Conservation (phyloP, 2,888 invertebrate species). For the Polietes domitor region DNA sequence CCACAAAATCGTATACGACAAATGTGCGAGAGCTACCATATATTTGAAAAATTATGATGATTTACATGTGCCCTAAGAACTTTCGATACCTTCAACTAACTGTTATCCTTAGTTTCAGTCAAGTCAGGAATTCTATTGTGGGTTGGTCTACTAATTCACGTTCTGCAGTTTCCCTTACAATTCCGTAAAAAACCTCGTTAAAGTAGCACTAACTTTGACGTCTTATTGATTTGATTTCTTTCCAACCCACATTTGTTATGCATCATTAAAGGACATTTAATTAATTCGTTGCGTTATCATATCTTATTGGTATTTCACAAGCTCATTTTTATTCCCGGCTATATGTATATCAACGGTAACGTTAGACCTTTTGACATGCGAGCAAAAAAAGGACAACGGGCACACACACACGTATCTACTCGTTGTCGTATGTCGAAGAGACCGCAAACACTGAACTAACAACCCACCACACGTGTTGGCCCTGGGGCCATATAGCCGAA, state of each 20-base stretch:
- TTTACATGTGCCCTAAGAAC: too few relatives aligned
- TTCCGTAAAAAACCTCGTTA: too few relatives aligned
- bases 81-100: too few relatives aligned
- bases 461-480: slow-evolving; percentile 60
- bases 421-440: not conserved
- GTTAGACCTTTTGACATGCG: slow-evolving; percentile 23
- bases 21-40: too few relatives aligned
- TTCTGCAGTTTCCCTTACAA: too few relatives aligned
- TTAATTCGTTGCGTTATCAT: slow-evolving; percentile 55
- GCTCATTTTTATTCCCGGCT: slow-evolving; percentile 7
- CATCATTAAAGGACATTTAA: slow-evolving; percentile 39
- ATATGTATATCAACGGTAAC: not conserved
- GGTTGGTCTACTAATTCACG: too few relatives aligned
- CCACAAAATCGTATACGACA: too few relatives aligned
- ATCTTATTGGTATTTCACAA: slow-evolving; percentile 6
- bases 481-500: slow-evolving; percentile 38
- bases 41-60: too few relatives aligned
- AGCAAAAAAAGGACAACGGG: slow-evolving; percentile 22
- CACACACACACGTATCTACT: slow-evolving; percentile 12
- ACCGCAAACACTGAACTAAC: slow-evolving; percentile 38
- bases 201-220: too few relatives aligned
- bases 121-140: too few relatives aligned
- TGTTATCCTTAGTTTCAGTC: too few relatives aligned
- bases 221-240: not conserved
- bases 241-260: not conserved